phyloP scores from a whole-genome alignment of 2,113 vertebrate species.

The Todiramphus chloris region DNA sequence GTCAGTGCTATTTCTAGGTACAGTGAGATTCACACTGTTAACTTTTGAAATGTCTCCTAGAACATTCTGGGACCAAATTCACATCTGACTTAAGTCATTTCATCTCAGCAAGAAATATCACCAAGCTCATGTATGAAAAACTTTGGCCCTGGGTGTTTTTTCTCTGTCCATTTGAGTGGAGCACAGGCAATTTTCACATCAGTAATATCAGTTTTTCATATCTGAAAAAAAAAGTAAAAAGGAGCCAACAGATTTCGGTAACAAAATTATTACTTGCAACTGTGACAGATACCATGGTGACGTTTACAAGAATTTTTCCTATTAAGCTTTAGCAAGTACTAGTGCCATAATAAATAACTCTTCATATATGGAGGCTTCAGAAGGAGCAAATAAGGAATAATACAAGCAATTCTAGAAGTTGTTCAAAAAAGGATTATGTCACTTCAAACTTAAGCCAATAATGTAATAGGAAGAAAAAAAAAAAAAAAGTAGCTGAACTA shows the following conservation, averaged over 20 bases:
- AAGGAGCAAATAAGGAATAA: slow-evolving; percentile 70
- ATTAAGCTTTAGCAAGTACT: slow-evolving; percentile 72
- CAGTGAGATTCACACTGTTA: neutral
- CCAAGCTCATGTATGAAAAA: neutral
- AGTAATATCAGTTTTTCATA: slow-evolving; percentile 24
- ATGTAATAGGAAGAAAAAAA: neutral
- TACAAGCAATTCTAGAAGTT: slow-evolving; percentile 55
- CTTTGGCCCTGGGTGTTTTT: neutral
- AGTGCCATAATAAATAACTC: slow-evolving; percentile 73
- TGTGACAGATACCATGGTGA: slow-evolving; percentile 69
- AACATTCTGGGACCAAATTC: neutral
- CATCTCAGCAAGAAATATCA: neutral
- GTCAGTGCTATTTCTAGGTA: neutral
- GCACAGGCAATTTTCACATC: slow-evolving; percentile 64
- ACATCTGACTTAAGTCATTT: slow-evolving; percentile 1
- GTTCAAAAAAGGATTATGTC: slow-evolving; percentile 67
- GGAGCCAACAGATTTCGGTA: slow-evolving; percentile 61
- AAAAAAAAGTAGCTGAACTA: neutral
- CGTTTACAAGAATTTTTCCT: slow-evolving; percentile 73
- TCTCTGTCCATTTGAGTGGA: slow-evolving; percentile 29
- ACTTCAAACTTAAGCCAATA: slow-evolving; percentile 60
- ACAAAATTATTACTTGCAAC: slow-evolving; percentile 74
- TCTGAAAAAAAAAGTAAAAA: slow-evolving; percentile 3
- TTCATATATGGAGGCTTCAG: slow-evolving; percentile 68
- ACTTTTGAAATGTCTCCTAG: neutral